Base-by-base conservation (phyloP, 2,113 vertebrate genomes). In the Barnardius zonarius region DNA sequence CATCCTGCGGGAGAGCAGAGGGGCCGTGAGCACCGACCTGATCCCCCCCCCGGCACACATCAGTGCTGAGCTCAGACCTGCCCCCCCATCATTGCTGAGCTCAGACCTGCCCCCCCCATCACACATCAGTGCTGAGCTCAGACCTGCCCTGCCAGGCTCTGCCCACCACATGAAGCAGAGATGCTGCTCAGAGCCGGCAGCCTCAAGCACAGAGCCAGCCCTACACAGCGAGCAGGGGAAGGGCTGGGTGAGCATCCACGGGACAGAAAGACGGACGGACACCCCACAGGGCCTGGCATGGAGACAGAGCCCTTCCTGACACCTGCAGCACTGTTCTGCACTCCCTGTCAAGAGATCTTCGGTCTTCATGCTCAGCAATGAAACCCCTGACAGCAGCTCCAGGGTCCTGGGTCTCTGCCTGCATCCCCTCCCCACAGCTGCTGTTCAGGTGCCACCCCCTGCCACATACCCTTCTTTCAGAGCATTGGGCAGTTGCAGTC, bases 391-490 rank as follows among this genome's bases (percentile, higher is more conserved):
- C n/a, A 33, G 61, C 1, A 11, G 14, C 12, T n/a, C 31, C 27
- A 15, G 35, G 16, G 62, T 27, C 13, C 30, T 13, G 25, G 35
- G 35, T 17, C 18, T 30, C 46, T 43, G 24, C 41, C 44, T 9
- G 24, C 39, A 13, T 2, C 91, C 81, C 44, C 17, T 5, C 30
- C 25, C 17, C 54, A 9, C 9, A 1, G 44, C 4, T 0, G 48
- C 76, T 33, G 15, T 5, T 5, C 15, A 2, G 0, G 13, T 7
- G n/a, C 3, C 23, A 15, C 15, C 39, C 63, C 63, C 70, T 2
- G 8, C 41, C 96, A 83, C 97, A 5, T 78, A 98, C 98, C 98
- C 96, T 51, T 98, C 97, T 72, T 98, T 98, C 93, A 94, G 86
- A 73, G 96, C 87, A 5, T 2, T 82, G 73, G 84, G 88, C 76